Evolutionary conservation across 2,113 vertebrate genomes (phyloP).

Genomic region (Eleginops maclovinus): DNA sequence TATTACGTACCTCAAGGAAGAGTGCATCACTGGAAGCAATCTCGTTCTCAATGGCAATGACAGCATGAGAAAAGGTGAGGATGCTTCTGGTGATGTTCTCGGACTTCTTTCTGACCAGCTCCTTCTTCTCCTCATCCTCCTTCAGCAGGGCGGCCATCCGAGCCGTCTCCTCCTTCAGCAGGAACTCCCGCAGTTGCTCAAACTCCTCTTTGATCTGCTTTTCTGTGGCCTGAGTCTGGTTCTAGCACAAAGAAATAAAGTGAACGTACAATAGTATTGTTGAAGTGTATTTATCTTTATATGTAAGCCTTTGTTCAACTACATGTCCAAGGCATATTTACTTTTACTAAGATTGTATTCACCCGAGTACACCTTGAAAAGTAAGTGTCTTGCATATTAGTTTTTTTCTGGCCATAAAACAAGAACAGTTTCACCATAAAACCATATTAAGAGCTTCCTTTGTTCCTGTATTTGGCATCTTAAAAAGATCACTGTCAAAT

Average conservation of each 20-base stretch:
- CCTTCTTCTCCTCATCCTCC: slow-evolving; percentile 79
- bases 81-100: slow-evolving; percentile 81
- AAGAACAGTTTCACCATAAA: not conserved
- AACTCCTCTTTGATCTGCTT: slow-evolving; percentile 80
- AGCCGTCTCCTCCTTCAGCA: slow-evolving; percentile 74
- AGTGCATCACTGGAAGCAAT: slow-evolving; percentile 65
- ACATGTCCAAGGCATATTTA: not conserved
- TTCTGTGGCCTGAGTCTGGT: slow-evolving; percentile 79
- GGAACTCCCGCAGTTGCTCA: slow-evolving; percentile 76
- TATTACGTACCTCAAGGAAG: slow-evolving; percentile 78
- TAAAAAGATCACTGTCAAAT: not conserved
- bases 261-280: not conserved
- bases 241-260: slow-evolving; percentile 57
- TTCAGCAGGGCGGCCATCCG: slow-evolving; percentile 70
- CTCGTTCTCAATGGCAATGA: slow-evolving; percentile 83
- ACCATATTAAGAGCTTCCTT: not conserved
- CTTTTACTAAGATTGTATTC: not conserved
- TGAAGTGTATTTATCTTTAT: not conserved
- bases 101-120: slow-evolving; percentile 76
- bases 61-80: slow-evolving; percentile 77
- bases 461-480: not conserved
- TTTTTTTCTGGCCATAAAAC: not conserved
- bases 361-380: not conserved
- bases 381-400: not conserved
- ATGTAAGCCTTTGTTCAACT: not conserved